Evolutionary conservation across 1,140 invertebrate genomes (phyloP).

Genomic region (Ctenoplectra terminalis): DNA sequence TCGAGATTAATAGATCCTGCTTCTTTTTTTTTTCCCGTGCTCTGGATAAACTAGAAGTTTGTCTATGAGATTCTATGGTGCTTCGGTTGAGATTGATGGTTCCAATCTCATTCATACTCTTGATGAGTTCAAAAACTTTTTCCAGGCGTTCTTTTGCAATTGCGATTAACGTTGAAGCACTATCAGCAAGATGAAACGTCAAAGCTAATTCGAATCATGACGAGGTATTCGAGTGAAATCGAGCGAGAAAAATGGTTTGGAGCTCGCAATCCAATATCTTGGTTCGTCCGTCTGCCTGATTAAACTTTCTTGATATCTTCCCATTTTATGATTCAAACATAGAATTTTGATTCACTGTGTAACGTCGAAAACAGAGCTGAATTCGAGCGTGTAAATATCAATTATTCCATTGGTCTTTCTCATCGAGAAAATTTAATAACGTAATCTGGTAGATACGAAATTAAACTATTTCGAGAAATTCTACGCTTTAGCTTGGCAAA

Average conservation of each 20-base stretch:
- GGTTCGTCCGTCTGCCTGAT: constrained; percentile 6
- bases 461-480: too few relatives aligned
- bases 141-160: constrained; percentile 13
- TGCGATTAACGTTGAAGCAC: constrained; percentile 24
- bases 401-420: neutral
- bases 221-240: constrained; percentile 28
- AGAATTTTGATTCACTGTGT: neutral
- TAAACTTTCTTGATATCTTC: constrained; percentile 4
- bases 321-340: neutral
- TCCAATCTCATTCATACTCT: constrained; percentile 20
- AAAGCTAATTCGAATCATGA: constrained; percentile 28
- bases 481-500: neutral
- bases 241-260: constrained; percentile 24
- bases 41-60: neutral
- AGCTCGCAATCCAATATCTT: constrained; percentile 15
- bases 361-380: neutral
- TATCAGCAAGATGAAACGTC: constrained; percentile 23
- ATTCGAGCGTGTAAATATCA: neutral
- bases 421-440: neutral
- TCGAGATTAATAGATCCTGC: neutral
- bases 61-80: constrained; percentile 3
- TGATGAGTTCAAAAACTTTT: constrained; percentile 29
- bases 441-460: neutral
- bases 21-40: too few relatives aligned
- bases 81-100: constrained; percentile 5